Conservation (phyloP, 2,888 invertebrate genomes). For the Drosophila testacea region DNA sequence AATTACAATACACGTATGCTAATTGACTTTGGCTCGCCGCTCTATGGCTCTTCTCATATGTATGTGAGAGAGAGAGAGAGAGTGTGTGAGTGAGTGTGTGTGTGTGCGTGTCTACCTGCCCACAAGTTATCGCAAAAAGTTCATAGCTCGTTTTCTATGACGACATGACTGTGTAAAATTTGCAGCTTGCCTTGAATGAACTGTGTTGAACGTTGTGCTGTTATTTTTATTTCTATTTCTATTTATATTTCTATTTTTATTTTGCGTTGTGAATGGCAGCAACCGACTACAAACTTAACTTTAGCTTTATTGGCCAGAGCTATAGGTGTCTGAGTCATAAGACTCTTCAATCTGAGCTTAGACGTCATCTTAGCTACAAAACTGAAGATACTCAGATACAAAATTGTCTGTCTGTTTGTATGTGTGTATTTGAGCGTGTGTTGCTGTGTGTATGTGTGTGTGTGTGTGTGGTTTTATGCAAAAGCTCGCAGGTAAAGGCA, state of each 20-base stretch:
- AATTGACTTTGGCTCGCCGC: conserved; percentile 53
- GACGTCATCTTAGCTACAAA: conserved; percentile 68
- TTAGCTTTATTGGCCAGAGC: conserved; percentile 26
- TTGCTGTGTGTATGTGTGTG: neutral
- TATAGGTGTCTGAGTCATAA: conserved; percentile 53
- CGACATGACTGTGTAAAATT: conserved; percentile 55
- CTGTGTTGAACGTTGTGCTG: conserved; percentile 13
- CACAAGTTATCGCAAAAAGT: conserved; percentile 34
- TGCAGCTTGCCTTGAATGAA: conserved; percentile 59
- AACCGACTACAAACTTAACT: conserved; percentile 16
- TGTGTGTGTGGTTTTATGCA: conserved; percentile 28
- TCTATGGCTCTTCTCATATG: neutral
- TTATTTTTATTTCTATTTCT: conserved; percentile 8
- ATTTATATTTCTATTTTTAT: neutral
- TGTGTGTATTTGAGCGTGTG: conserved; percentile 10
- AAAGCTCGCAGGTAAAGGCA: conserved; percentile 54
- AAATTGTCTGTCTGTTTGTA: conserved; percentile 17
- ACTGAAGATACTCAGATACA: conserved; percentile 5
- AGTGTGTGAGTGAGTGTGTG: neutral
- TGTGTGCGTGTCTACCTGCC: conserved; percentile 33
- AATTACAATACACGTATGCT: conserved; percentile 72
- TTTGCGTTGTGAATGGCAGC: conserved; percentile 45
- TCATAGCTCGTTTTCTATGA: conserved; percentile 51
- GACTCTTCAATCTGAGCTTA: conserved; percentile 25
- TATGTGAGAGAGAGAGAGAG: neutral